These are phyloP conservation scores for Drosophila neonasuta DNA, from an alignment of 2,888 invertebrate genomes.

Conservation along the genomic window DNA sequence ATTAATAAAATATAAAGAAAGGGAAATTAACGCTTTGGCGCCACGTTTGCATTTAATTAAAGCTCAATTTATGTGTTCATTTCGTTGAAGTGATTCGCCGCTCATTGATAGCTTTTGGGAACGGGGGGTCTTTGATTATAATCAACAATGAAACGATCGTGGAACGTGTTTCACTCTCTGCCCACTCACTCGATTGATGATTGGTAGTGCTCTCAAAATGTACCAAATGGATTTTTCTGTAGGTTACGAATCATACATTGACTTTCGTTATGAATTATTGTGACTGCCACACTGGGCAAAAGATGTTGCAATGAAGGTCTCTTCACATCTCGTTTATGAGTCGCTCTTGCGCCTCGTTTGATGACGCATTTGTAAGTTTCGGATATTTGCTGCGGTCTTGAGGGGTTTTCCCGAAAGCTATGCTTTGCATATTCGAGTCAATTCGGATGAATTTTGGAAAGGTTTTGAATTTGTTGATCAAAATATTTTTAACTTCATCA, in stretches of 20 bases:
- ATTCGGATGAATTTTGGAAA: neutral
- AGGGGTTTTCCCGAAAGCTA: constrained; percentile 59
- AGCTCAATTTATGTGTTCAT: constrained; percentile 24
- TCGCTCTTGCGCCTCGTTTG: constrained; percentile 12
- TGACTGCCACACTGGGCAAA: constrained; percentile 28
- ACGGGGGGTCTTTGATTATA: constrained; percentile 16
- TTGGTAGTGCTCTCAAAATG: constrained; percentile 30
- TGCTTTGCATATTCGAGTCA: constrained; percentile 1
- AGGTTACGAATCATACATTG: constrained; percentile 28
- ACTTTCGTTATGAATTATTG: constrained; percentile 66
- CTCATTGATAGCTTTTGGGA: constrained; percentile 34
- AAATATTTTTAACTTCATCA: neutral
- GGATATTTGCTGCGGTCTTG: constrained; percentile 10
- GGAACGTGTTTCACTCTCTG: constrained; percentile 29
- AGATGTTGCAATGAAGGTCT: constrained; percentile 68
- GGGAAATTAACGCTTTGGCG: neutral
- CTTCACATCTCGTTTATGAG: constrained; percentile 14
- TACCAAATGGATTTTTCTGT: constrained; percentile 14
- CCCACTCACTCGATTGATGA: constrained; percentile 31
- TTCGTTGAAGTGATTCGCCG: constrained; percentile 23
- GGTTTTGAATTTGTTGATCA: neutral
- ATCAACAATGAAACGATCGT: constrained; percentile 15
- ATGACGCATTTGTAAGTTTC: constrained; percentile 53
- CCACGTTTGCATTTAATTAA: constrained; percentile 26
- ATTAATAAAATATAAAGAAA: constrained; percentile 13